Conservation (phyloP, 2,113 vertebrate species). For the Hyperopisus bebe region DNA sequence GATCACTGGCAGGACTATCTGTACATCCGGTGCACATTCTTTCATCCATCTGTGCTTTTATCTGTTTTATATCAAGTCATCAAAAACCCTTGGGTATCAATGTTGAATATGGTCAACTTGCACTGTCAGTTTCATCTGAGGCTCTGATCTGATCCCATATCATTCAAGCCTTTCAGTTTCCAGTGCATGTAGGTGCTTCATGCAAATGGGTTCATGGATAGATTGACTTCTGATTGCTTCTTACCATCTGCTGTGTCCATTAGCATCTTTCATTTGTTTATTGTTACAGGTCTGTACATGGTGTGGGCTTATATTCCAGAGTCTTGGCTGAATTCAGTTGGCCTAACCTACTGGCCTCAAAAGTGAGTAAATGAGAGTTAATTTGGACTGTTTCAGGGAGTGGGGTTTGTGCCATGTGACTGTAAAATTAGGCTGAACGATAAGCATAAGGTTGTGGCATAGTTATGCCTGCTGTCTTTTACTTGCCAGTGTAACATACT, state of each 20-base stretch:
- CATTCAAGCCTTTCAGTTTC: background rate
- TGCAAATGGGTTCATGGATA: background rate
- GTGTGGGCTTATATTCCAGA: constrained; percentile 91
- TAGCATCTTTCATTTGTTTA: background rate
- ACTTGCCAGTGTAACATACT: background rate
- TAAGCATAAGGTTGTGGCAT: background rate
- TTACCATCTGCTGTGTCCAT: background rate
- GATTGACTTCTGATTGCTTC: background rate
- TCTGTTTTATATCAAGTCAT: background rate
- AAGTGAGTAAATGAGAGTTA: constrained; percentile 70
- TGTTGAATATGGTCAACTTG: background rate
- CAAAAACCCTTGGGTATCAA: background rate
- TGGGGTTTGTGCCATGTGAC: background rate
- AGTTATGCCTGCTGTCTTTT: background rate
- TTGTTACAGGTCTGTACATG: constrained; percentile 72
- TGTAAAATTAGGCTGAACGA: background rate
- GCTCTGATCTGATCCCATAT: background rate
- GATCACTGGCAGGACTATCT: background rate
- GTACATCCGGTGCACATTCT: background rate
- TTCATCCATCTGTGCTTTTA: background rate
- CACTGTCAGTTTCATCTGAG: background rate
- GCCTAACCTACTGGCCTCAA: constrained; percentile 94
- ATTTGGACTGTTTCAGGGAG: background rate
- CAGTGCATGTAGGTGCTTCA: background rate
- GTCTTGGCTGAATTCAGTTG: constrained; percentile 80